Evolutionary conservation across 2,797 vertebrate species (phyloP).

Genomic region (Ammospiza maritima): DNA sequence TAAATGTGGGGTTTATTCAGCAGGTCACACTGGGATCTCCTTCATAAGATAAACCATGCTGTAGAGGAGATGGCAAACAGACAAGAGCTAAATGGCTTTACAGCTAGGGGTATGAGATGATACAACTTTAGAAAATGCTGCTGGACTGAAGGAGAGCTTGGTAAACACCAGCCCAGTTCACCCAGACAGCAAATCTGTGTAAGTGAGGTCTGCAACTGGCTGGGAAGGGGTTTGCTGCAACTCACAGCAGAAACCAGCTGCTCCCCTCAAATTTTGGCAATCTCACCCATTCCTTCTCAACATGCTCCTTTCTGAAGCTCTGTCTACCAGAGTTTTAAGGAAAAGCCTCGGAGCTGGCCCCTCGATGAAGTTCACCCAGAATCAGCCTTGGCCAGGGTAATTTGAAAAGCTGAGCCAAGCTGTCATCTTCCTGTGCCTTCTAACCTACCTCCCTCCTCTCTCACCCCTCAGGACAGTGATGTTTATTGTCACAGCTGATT

Average conservation of each 20-base stretch:
- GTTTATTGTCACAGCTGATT: constrained; percentile 38
- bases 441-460: background rate
- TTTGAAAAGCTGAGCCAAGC: background rate
- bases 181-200: background rate
- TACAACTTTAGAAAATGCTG: background rate
- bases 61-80: background rate
- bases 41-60: background rate
- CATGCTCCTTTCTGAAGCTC: background rate
- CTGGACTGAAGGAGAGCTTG: background rate
- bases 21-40: background rate
- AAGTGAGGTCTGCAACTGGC: background rate
- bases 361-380: background rate
- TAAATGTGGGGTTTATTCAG: background rate
- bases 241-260: background rate
- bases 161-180: background rate
- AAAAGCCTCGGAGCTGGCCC: background rate
- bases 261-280: background rate
- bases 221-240: background rate
- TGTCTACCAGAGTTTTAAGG: background rate
- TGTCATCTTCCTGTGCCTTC: background rate
- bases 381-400: background rate
- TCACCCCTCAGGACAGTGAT: background rate
- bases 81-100: background rate
- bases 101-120: background rate
- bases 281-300: background rate